These are phyloP conservation scores for Laterallus jamaicensis DNA, from an alignment of 2,113 vertebrate genomes.

Conservation along the genomic window DNA sequence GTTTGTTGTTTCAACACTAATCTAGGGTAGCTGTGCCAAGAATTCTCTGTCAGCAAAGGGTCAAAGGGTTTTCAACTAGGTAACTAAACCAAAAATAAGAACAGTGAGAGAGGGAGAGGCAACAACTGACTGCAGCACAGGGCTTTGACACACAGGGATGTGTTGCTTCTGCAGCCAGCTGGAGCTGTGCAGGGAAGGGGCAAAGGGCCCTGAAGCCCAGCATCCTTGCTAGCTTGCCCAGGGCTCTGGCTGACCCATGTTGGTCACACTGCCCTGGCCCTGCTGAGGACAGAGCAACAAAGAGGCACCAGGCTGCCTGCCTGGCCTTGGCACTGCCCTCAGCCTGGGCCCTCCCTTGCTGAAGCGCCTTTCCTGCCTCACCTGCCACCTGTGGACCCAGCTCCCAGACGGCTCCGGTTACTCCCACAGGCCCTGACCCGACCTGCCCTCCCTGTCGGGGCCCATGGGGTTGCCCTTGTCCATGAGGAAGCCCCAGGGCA, in stretches of 20 bases:
- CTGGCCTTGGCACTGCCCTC: too few relatives aligned
- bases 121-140: rapidly evolving
- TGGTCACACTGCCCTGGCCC: rapidly evolving
- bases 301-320: rapidly evolving
- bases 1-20: neutral
- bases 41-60: neutral
- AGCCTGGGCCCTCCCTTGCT: too few relatives aligned
- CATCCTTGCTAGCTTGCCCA: too few relatives aligned
- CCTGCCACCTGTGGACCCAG: rapidly evolving
- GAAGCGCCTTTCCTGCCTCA: rapidly evolving
- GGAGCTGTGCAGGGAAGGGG: too few relatives aligned
- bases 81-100: neutral
- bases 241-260: neutral
- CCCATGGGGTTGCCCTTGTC: rapidly evolving
- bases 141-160: rapidly evolving
- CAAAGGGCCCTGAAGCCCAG: neutral
- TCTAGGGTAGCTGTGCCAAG: neutral
- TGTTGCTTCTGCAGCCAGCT: rapidly evolving
- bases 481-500: too few relatives aligned
- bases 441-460: rapidly evolving
- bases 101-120: too few relatives aligned
- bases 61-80: neutral
- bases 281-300: rapidly evolving
- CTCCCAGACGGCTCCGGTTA: too few relatives aligned
- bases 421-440: rapidly evolving